Conservation (phyloP, 2,113 vertebrate genomes). For the Saccopteryx leptura region DNA sequence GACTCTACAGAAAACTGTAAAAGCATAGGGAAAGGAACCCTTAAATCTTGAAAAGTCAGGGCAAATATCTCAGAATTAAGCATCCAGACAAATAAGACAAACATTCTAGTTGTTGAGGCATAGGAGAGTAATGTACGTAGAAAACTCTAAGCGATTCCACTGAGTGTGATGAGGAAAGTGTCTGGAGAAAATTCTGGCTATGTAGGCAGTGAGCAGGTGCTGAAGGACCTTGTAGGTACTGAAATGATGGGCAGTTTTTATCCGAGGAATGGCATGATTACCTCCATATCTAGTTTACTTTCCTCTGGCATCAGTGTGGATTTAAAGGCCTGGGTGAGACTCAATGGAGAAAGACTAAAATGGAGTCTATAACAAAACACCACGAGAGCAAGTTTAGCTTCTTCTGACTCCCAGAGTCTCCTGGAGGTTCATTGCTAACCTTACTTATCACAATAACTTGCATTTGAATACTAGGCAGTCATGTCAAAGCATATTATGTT, state of each 20-base stretch:
- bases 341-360: conserved; percentile 11
- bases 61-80: neutral
- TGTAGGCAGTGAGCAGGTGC: neutral
- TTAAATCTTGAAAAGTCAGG: neutral
- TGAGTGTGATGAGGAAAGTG: neutral
- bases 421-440: neutral
- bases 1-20: neutral
- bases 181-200: neutral
- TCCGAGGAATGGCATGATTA: neutral
- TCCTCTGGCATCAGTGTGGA: neutral
- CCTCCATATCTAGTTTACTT: conserved; percentile 19
- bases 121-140: neutral
- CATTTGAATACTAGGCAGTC: conserved; percentile 1
- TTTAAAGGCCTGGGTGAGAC: neutral
- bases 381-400: neutral
- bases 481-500: neutral
- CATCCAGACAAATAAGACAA: neutral
- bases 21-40: neutral
- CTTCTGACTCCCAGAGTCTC: neutral
- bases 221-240: neutral
- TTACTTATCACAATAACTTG: conserved; percentile 26
- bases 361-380: conserved; percentile 18
- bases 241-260: neutral
- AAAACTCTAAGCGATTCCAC: neutral
- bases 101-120: neutral